Evolutionary conservation across 2,797 vertebrate species (phyloP).

Genomic region (Pipistrellus pygmaeus): DNA sequence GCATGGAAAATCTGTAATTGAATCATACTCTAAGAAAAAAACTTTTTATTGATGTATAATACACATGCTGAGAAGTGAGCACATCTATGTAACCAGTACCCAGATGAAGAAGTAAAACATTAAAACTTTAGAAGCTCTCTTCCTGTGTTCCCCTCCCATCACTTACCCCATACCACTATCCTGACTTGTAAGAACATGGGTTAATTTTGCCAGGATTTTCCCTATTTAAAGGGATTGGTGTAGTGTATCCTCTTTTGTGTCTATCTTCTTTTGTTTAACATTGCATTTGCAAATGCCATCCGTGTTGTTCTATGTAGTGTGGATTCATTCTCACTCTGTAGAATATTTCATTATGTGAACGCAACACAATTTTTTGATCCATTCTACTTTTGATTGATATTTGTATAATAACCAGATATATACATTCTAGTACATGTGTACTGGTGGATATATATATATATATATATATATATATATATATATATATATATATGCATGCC

Average conservation of each 20-base stretch:
- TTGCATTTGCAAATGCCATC: neutral
- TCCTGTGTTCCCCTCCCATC: neutral
- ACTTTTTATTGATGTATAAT: neutral
- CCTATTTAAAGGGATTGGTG: neutral
- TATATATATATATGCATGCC: neutral
- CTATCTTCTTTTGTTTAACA: slow-evolving; percentile 11
- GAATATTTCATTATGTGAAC: neutral
- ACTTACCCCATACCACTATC: neutral
- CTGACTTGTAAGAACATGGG: neutral
- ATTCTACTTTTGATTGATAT: neutral
- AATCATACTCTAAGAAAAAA: neutral
- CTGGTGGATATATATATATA: neutral
- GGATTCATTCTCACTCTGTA: neutral
- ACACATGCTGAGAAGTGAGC: neutral
- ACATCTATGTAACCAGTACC: neutral
- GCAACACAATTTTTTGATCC: neutral
- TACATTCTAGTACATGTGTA: neutral
- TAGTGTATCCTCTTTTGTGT: neutral
- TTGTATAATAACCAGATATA: neutral
- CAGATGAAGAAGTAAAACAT: neutral
- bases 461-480: too few relatives aligned
- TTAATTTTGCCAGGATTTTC: neutral
- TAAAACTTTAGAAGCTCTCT: neutral
- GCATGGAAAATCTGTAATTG: neutral
- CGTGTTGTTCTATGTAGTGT: neutral